Conservation (phyloP, 2,888 invertebrate genomes). For the Polyommatus iphigenia region DNA sequence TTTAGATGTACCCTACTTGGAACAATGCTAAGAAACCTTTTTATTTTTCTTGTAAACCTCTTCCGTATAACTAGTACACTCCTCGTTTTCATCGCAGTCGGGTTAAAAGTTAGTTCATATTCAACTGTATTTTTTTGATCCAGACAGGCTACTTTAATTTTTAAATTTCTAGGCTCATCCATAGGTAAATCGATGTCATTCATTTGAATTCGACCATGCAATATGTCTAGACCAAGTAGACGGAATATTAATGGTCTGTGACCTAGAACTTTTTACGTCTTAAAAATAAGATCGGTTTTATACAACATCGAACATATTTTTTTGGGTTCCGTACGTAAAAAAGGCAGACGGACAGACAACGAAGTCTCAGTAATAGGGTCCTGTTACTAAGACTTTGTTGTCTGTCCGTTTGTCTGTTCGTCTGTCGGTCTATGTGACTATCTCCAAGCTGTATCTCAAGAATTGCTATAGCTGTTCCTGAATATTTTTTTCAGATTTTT, state of each 20-base stretch:
- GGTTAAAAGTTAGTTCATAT: not conserved
- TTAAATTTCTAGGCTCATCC: conserved; percentile 75
- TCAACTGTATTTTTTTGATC: conserved; percentile 41
- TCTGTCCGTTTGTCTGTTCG: no score
- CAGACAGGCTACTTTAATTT: conserved; percentile 74
- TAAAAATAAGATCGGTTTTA: conserved; percentile 45
- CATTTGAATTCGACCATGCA: conserved; percentile 78
- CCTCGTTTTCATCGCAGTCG: not conserved
- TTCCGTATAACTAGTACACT: not conserved
- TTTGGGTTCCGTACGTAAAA: no score
- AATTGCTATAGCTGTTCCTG: no score
- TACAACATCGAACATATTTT: conserved; percentile 20
- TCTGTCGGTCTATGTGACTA: no score
- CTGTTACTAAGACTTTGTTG: no score
- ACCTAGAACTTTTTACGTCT: conserved; percentile 71
- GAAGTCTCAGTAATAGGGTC: no score
- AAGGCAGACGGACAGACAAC: no score
- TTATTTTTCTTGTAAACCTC: not conserved
- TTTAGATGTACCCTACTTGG: not conserved
- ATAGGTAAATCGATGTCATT: conserved; percentile 72
- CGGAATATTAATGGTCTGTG: conserved; percentile 75
- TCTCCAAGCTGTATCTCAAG: no score
- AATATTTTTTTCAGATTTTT: no score
- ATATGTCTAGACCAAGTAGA: conserved; percentile 71
- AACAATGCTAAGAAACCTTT: not conserved